phyloP scores from a whole-genome alignment of 2,888 invertebrate species.

The Xestobium rufovillosum region DNA sequence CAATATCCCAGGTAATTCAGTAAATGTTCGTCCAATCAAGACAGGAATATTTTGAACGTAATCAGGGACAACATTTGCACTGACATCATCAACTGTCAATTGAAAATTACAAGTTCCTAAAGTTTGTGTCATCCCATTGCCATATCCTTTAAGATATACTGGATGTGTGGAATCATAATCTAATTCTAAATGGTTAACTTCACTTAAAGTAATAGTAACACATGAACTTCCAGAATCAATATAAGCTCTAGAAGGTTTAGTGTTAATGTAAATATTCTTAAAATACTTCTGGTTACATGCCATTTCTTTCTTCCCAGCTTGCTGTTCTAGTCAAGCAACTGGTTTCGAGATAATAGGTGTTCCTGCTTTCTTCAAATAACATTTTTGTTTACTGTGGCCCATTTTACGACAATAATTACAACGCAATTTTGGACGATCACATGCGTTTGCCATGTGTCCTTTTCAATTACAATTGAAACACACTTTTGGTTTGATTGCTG shows the following conservation, averaged over 20 bases:
- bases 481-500: too few species aligned
- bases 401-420: too few species aligned
- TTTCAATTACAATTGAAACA: too few species aligned
- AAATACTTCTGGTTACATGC: constrained; percentile 16
- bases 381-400: too few species aligned
- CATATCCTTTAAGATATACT: constrained; percentile 15
- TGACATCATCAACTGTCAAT: constrained; percentile 18
- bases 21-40: constrained; percentile 21
- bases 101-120: constrained; percentile 15
- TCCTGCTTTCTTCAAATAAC: too few species aligned
- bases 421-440: too few species aligned
- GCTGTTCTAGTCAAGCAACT: too few species aligned
- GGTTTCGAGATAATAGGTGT: too few species aligned
- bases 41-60: constrained; percentile 18
- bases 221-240: constrained; percentile 21
- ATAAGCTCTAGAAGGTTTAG: constrained; percentile 16
- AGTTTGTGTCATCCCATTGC: constrained; percentile 16
- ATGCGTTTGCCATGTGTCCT: too few species aligned
- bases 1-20: constrained; percentile 19
- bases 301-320: too few species aligned
- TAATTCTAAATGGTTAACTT: constrained; percentile 8
- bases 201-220: constrained; percentile 14
- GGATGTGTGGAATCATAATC: neutral
- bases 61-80: constrained; percentile 19
- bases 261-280: constrained; percentile 16